Evolutionary conservation across 2,113 vertebrate genomes (phyloP), one percentile per base, ranked within the genome.

Genomic region (Patagioenas fasciata): DNA sequence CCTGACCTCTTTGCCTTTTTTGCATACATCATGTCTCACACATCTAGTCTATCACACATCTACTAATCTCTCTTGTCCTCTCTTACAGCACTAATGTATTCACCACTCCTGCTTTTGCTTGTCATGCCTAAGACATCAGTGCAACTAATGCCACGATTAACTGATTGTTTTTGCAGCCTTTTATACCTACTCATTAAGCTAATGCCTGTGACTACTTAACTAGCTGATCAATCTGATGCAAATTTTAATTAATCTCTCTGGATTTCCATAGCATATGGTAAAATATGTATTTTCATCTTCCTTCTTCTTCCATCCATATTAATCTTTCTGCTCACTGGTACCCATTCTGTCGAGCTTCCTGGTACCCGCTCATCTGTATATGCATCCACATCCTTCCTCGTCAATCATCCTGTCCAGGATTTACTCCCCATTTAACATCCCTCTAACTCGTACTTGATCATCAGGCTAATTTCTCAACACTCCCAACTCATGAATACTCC

Each of bases 401-500:
- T 92, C 91, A 71, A 29, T 92, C 91, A 75, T 87, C 91, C 80
- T 93, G 80, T 81, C 91, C 83, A 50, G 83, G 93, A 79, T 84
- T 95, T 92, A 75, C 42, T 79, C 61, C 67, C 48, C 53, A 20
- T 79, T 92, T 92, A 93, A 50, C 77, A 91, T 79, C 86, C 34
- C 42, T 79, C 86, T 97, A 95, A 95, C 67, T 93, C 13, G 0
- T 67, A 44, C 70, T 60, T 65, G 72, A 87, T 87, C 91, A 86
- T 71, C 86, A 89, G 86, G 65, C 51, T 87, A 81, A 95, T 96
- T 92, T 91, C 95, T 87, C 64, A 93, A 47, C 80, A 36, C 86
- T 95, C 92, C 91, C 96, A 95, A 57, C 77, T 87, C 92, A 86
- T 89, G 77, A 95, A 95, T 84, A 89, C n/a, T 91, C 61, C 65